phyloP scores from a whole-genome alignment of 2,113 vertebrate species.

The Gyps fulvus region DNA sequence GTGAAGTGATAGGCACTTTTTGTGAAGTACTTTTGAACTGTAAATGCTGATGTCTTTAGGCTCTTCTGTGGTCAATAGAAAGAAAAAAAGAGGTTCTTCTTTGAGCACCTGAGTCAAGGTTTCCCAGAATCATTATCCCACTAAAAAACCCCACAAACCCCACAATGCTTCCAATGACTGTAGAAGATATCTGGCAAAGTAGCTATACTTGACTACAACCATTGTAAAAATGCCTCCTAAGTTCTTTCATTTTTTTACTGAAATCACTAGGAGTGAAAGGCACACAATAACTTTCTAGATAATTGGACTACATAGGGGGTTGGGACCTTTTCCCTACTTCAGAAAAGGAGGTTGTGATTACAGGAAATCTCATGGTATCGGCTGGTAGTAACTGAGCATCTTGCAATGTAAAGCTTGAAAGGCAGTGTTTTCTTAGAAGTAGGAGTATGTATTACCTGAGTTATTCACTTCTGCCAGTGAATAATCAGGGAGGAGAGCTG shows the following conservation, averaged over 20 bases:
- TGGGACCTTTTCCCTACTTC: background rate
- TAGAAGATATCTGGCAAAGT: background rate
- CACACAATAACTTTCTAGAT: background rate
- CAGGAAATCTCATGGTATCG: background rate
- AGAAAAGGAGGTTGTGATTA: background rate
- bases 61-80: background rate
- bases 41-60: background rate
- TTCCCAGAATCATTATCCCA: background rate
- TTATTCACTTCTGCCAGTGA: background rate
- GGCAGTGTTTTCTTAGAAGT: background rate
- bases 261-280: background rate
- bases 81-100: background rate
- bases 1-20: background rate
- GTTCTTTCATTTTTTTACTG: background rate
- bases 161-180: background rate
- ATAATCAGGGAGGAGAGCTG: background rate
- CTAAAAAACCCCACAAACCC: background rate
- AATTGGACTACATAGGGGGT: accelerated
- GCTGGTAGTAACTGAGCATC: background rate
- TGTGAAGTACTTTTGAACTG: background rate
- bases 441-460: background rate
- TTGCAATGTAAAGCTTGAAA: background rate
- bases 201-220: background rate
- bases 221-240: background rate
- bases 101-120: background rate